These are phyloP conservation scores for Ormyrus nitidulus DNA, from an alignment of 2,888 invertebrate species.

Conservation along the genomic window DNA sequence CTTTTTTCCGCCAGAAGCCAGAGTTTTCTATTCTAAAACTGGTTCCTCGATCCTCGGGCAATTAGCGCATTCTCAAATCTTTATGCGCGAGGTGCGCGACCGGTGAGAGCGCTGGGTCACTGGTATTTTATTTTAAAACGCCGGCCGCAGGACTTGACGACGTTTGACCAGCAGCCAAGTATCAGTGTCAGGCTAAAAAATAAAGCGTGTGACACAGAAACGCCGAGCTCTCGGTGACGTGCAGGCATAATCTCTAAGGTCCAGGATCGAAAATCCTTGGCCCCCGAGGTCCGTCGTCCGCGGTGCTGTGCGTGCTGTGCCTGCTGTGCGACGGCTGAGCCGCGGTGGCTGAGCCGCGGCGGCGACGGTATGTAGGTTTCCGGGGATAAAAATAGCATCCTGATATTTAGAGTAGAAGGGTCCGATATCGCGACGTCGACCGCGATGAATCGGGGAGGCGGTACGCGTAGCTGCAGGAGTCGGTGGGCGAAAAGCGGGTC, in stretches of 20 bases:
- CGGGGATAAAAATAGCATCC: constrained; percentile 71
- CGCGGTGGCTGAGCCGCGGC: constrained; percentile 30
- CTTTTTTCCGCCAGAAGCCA: neutral
- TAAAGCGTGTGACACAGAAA: constrained; percentile 3
- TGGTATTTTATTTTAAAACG: neutral
- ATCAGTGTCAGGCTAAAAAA: constrained; percentile 12
- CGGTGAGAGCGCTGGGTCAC: no score
- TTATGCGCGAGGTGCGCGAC: no score
- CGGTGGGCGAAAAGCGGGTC: no score
- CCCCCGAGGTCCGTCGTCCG: neutral
- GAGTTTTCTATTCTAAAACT: neutral
- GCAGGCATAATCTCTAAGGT: neutral
- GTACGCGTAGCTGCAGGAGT: no score
- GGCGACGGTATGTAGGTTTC: constrained; percentile 72
- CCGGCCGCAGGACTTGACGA: neutral
- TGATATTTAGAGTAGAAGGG: constrained; percentile 70
- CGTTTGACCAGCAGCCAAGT: constrained; percentile 18
- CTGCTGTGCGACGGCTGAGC: no score
- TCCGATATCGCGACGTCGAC: constrained; percentile 51
- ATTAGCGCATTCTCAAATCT: neutral
- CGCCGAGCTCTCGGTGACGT: neutral
- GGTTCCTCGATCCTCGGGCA: constrained; percentile 1
- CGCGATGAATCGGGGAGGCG: no score
- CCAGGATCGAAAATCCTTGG: constrained; percentile 1
- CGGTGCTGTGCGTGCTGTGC: constrained; percentile 32